These are phyloP conservation scores for Latheticus oryzae DNA, from an alignment of 2,888 invertebrate genomes.

Conservation along the genomic window DNA sequence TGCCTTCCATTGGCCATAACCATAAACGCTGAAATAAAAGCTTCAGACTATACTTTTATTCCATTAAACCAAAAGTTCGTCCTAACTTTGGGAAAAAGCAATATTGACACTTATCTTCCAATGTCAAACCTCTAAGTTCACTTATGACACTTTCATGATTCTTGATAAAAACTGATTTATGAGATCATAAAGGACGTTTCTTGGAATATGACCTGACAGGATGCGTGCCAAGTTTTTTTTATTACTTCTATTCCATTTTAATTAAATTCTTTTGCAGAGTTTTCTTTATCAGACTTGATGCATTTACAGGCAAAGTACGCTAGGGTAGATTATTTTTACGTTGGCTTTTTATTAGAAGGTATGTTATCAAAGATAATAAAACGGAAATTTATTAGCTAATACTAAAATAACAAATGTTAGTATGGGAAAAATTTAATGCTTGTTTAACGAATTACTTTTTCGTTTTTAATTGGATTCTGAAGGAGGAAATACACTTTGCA, in stretches of 20 bases:
- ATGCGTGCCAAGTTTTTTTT: constrained; percentile 28
- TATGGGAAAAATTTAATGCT: too few relatives aligned
- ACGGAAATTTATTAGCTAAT: constrained; percentile 4
- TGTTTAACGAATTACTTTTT: too few relatives aligned
- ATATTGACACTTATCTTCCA: constrained; percentile 38
- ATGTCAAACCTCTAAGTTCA: neutral
- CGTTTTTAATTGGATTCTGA: too few relatives aligned
- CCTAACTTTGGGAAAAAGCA: constrained; percentile 22
- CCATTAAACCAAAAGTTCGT: constrained; percentile 39
- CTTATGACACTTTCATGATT: constrained; percentile 4
- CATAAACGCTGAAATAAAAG: constrained; percentile 45
- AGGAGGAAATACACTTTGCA: too few relatives aligned
- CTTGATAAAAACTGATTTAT: constrained; percentile 36
- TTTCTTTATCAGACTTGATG: constrained; percentile 21
- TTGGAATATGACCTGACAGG: constrained; percentile 23
- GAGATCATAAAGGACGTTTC: constrained; percentile 30
- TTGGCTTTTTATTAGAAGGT: constrained; percentile 12
- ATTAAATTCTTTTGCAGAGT: constrained; percentile 23
- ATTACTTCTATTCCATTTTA: constrained; percentile 30
- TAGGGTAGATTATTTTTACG: constrained; percentile 30
- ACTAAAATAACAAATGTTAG: constrained; percentile 12
- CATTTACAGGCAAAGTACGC: constrained; percentile 8
- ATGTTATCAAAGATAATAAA: constrained; percentile 16
- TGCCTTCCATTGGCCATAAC: constrained; percentile 43
- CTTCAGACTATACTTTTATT: constrained; percentile 42